phyloP scores from a whole-genome alignment of 2,113 vertebrate species.

The Pygoscelis antarcticus region DNA sequence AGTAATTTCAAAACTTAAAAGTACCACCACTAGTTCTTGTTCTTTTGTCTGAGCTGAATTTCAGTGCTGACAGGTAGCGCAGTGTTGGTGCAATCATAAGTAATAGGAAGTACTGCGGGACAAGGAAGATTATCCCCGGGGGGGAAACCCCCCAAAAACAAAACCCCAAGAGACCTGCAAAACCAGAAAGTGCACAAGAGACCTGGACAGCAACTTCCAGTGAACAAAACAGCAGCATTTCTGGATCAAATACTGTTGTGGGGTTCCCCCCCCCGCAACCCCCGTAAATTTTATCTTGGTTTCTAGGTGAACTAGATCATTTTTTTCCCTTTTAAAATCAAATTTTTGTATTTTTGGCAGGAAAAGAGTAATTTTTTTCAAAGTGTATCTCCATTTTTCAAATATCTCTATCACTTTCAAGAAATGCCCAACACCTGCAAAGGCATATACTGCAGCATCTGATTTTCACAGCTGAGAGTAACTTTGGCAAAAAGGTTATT shows the following conservation, averaged over 20 bases:
- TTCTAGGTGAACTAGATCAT: not conserved
- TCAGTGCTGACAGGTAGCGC: not conserved
- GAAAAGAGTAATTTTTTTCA: not conserved
- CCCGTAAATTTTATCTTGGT: not conserved
- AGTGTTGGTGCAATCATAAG: not conserved
- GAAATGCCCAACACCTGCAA: not conserved
- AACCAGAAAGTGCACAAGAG: not conserved
- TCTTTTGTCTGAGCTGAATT: not conserved
- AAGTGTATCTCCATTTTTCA: not conserved
- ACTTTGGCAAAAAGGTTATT: conserved; percentile 14
- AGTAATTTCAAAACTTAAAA: not conserved
- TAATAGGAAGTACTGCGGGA: not conserved
- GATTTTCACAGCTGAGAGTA: conserved; percentile 35
- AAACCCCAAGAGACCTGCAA: not conserved
- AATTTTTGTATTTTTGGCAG: not conserved
- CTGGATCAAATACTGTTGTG: not conserved
- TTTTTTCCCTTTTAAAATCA: not conserved
- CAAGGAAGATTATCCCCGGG: not conserved
- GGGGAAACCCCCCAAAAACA: not conserved
- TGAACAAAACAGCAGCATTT: not conserved
- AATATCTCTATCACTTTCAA: not conserved
- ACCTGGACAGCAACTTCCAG: not conserved
- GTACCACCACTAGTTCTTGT: not conserved
- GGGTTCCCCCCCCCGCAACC: rapidly evolving
- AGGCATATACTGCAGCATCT: not conserved